phyloP scores from a whole-genome alignment of 1,140 invertebrate genomes.

The Latrodectus geometricus region DNA sequence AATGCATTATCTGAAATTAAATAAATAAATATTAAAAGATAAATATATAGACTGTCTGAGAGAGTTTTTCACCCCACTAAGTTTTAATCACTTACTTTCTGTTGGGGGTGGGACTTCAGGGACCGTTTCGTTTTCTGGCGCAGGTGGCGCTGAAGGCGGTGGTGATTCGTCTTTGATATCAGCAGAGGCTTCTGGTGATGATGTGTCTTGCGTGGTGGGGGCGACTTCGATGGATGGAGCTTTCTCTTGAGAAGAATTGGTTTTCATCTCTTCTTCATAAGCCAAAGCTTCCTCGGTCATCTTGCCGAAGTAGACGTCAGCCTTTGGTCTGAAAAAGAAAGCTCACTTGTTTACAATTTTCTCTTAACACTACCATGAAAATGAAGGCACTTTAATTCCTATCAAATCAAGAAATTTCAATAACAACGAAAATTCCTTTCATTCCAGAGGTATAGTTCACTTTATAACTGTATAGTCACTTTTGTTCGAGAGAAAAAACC shows the following conservation, averaged over 20 bases:
- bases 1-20: no score
- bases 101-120: neutral
- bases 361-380: neutral
- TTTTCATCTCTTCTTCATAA: slow-evolving; percentile 14
- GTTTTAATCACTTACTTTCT: neutral
- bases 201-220: slow-evolving; percentile 73
- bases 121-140: neutral
- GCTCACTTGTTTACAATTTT: neutral
- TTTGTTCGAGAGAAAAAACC: no score
- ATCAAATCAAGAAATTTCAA: no score
- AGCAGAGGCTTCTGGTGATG: neutral
- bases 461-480: no score
- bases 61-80: no score
- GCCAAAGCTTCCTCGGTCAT: slow-evolving; percentile 35
- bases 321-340: slow-evolving; percentile 64
- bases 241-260: slow-evolving; percentile 66
- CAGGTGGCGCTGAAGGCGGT: neutral
- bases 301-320: slow-evolving; percentile 70
- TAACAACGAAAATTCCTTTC: no score
- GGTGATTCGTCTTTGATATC: neutral
- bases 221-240: slow-evolving; percentile 82
- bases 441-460: no score
- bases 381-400: no score
- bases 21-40: no score
- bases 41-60: no score